These are phyloP conservation scores for Chromoteleia sp. DNA, from an alignment of 2,888 invertebrate genomes.

Conservation along the genomic window DNA sequence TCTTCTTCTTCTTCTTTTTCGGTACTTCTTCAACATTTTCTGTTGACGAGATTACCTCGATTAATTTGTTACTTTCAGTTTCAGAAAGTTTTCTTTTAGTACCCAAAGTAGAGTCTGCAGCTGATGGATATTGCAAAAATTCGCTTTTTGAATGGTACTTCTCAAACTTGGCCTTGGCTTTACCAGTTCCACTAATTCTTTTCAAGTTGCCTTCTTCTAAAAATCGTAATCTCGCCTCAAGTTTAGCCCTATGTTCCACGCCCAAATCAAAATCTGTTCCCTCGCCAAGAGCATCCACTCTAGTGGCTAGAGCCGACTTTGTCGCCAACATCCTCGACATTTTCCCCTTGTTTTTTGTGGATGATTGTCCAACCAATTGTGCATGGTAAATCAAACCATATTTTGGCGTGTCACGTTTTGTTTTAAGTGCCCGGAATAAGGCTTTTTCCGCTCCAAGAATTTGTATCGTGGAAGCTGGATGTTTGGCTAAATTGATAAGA, in stretches of 20 bases:
- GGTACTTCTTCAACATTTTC: slow-evolving; percentile 71
- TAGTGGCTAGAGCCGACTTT: slow-evolving; percentile 95
- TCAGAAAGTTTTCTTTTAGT: slow-evolving; percentile 88
- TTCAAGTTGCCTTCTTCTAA: slow-evolving; percentile 94
- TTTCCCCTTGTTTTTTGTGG: slow-evolving; percentile 96
- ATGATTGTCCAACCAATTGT: slow-evolving; percentile 95
- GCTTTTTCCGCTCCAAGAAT: slow-evolving; percentile 99
- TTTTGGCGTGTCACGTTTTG: slow-evolving; percentile 99
- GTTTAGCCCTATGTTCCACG: slow-evolving; percentile 94
- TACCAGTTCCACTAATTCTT: slow-evolving; percentile 94
- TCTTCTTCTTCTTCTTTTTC: slow-evolving; percentile 80
- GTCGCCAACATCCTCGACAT: slow-evolving; percentile 98
- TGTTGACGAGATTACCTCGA: slow-evolving; percentile 80
- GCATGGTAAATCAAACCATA: slow-evolving; percentile 99
- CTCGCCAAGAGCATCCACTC: slow-evolving; percentile 98
- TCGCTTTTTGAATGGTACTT: slow-evolving; percentile 94
- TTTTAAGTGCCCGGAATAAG: slow-evolving; percentile 97
- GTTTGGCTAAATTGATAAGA: slow-evolving; percentile 97
- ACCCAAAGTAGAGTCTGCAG: slow-evolving; percentile 93
- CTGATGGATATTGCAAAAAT: slow-evolving; percentile 91
- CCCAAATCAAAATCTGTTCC: slow-evolving; percentile 93
- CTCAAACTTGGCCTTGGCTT: slow-evolving; percentile 95
- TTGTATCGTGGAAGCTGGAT: slow-evolving; percentile 96
- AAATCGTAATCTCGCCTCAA: slow-evolving; percentile 92
- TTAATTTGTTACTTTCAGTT: slow-evolving; percentile 80